A percentile compares a stretch with the other conserved stretches of the same genome.
These are phyloP conservation scores for Melopsittacus undulatus DNA, from an alignment of 2,797 vertebrate species.

Conservation along the genomic window DNA sequence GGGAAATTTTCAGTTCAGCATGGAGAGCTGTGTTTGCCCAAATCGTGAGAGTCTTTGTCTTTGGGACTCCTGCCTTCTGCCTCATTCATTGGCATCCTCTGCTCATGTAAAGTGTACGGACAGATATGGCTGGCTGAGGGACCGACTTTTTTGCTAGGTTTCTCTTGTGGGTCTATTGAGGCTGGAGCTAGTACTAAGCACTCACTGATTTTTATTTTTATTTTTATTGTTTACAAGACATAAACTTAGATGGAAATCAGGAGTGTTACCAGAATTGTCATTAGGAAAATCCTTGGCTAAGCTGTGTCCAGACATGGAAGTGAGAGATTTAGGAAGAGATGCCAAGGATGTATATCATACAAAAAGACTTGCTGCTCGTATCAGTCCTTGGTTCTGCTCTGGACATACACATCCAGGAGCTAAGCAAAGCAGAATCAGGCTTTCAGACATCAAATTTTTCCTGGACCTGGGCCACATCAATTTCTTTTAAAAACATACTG, in stretches of 20 bases:
- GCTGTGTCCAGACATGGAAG: not conserved
- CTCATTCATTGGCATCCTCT: not conserved
- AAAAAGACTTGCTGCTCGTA: not conserved
- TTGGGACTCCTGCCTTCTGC: not conserved
- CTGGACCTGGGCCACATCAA: not conserved
- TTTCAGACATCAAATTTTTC: not conserved
- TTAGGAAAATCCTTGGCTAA: not conserved
- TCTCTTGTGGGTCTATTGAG: rapidly evolving
- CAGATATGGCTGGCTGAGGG: not conserved
- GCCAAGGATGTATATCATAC: not conserved
- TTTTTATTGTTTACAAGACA: not conserved
- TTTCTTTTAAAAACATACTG: not conserved
- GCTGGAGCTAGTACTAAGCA: not conserved
- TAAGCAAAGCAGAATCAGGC: not conserved
- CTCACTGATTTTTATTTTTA: rapidly evolving
- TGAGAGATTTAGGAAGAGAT: not conserved
- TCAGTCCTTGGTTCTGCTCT: not conserved
- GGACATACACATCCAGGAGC: not conserved
- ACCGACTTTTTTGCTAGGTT: not conserved
- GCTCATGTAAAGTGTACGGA: rapidly evolving
- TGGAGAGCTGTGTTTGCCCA: not conserved
- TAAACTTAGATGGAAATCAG: not conserved
- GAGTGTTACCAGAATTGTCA: not conserved
- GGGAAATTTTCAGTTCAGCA: rapidly evolving
- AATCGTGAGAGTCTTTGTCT: not conserved